Conservation (phyloP, 23 tunicate species). For the Diplosoma virens region DNA sequence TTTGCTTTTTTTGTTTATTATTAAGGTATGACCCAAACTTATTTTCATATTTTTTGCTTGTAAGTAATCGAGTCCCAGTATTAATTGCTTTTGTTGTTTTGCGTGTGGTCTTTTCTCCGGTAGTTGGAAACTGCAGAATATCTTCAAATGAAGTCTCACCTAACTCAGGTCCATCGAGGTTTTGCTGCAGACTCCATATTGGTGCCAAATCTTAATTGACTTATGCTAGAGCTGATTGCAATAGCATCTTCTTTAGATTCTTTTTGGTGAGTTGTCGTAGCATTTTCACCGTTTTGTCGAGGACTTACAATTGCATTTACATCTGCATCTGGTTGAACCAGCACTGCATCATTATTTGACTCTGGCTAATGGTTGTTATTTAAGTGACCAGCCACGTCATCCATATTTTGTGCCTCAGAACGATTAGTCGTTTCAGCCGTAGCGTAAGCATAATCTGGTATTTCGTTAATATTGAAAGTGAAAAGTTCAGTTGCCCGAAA, state of each 20-base stretch:
- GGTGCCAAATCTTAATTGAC: background rate
- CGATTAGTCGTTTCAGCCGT: slow-evolving; percentile 3
- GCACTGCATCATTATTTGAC: no score
- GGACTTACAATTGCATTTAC: background rate
- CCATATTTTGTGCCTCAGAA: background rate
- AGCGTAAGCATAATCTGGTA: slow-evolving; percentile 14
- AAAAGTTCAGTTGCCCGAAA: slow-evolving; percentile 11
- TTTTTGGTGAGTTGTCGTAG: background rate
- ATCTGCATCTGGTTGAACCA: no score
- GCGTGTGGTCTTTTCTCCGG: background rate
- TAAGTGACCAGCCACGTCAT: background rate
- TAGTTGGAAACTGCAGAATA: slow-evolving; percentile 1
- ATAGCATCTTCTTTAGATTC: no score
- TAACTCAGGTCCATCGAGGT: background rate
- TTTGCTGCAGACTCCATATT: background rate
- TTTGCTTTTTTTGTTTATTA: slow-evolving; percentile 16
- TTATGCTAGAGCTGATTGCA: background rate
- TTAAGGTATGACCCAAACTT: slow-evolving; percentile 4
- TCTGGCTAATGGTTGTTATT: background rate
- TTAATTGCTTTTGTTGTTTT: slow-evolving; percentile 5
- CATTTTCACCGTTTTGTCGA: background rate
- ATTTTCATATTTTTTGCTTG: slow-evolving; percentile 4
- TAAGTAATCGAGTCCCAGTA: slow-evolving; percentile 12
- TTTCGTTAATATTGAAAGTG: background rate
- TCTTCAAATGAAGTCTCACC: slow-evolving; percentile 26